phyloP scores from a whole-genome alignment of 2,797 vertebrate species.

The Brachyalestes nurse region DNA sequence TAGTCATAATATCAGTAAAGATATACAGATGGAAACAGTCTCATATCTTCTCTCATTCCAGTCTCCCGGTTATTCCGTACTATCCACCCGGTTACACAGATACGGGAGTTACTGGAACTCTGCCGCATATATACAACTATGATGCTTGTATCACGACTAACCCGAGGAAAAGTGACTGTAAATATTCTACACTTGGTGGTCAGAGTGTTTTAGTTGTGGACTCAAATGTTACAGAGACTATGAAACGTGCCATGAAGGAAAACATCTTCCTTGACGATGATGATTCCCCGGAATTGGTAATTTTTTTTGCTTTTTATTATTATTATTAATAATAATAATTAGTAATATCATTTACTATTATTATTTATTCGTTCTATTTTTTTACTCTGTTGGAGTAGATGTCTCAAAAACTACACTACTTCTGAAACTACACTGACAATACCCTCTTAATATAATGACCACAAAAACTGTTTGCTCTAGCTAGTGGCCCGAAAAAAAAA shows the following conservation, averaged over 20 bases:
- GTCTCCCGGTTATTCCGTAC: conserved; percentile 59
- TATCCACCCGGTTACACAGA: conserved; percentile 57
- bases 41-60: conserved; percentile 49
- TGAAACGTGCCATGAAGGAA: conserved; percentile 36
- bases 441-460: too few species aligned
- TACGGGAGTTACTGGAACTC: conserved; percentile 55
- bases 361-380: too few species aligned
- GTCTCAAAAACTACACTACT: too few species aligned
- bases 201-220: conserved; percentile 51
- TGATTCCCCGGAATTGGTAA: conserved; percentile 24
- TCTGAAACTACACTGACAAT: too few species aligned
- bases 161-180: conserved; percentile 51
- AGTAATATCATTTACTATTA: too few species aligned
- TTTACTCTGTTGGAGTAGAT: too few species aligned
- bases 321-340: too few species aligned
- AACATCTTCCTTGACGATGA: neutral
- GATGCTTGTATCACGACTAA: conserved; percentile 54
- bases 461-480: too few species aligned
- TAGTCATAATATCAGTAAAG: conserved; percentile 58
- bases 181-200: conserved; percentile 48
- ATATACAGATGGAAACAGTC: conserved; percentile 60
- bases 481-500: too few species aligned
- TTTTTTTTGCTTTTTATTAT: neutral
- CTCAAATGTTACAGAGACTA: conserved; percentile 35
- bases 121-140: conserved; percentile 54